Percentiles rank a stretch among this genome's conserved stretches.
Conservation (phyloP, 2,888 invertebrate genomes). For the Cerastoderma edule region DNA sequence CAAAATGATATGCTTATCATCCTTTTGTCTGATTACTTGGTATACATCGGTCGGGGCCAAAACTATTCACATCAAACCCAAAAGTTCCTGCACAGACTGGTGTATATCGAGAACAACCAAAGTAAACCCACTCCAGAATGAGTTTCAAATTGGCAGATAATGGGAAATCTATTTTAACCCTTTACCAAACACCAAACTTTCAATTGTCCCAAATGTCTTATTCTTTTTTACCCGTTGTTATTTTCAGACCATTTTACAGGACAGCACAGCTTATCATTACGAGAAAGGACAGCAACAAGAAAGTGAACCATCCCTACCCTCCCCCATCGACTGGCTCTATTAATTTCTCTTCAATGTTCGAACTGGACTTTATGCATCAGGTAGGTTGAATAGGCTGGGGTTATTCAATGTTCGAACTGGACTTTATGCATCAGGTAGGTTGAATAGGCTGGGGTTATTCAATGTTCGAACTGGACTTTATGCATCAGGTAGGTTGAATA, state of each 20-base stretch:
- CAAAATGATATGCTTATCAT: too few relatives aligned
- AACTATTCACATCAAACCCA: too few relatives aligned
- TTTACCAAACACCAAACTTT: too few relatives aligned
- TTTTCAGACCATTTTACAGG: slow-evolving; percentile 83
- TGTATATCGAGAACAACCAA: too few relatives aligned
- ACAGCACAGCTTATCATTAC: slow-evolving; percentile 96
- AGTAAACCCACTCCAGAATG: background rate
- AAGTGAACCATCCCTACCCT: slow-evolving; percentile 59
- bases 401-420: slow-evolving; percentile 86
- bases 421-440: slow-evolving; percentile 90
- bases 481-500: slow-evolving; percentile 87
- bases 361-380: slow-evolving; percentile 90
- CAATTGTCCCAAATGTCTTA: too few relatives aligned
- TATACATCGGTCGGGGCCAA: too few relatives aligned
- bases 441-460: background rate
- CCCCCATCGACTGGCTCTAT: slow-evolving; percentile 87
- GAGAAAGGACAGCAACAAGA: slow-evolving; percentile 78
- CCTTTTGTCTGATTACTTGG: too few relatives aligned
- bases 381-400: slow-evolving; percentile 84
- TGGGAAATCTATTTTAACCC: too few relatives aligned
- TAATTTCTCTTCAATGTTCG: slow-evolving; percentile 93
- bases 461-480: slow-evolving; percentile 89
- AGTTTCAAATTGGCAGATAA: too few relatives aligned
- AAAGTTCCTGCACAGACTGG: too few relatives aligned
- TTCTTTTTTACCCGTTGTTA: too few relatives aligned